Conservation (phyloP, 2,113 vertebrate genomes). For the Scatophagus argus region DNA sequence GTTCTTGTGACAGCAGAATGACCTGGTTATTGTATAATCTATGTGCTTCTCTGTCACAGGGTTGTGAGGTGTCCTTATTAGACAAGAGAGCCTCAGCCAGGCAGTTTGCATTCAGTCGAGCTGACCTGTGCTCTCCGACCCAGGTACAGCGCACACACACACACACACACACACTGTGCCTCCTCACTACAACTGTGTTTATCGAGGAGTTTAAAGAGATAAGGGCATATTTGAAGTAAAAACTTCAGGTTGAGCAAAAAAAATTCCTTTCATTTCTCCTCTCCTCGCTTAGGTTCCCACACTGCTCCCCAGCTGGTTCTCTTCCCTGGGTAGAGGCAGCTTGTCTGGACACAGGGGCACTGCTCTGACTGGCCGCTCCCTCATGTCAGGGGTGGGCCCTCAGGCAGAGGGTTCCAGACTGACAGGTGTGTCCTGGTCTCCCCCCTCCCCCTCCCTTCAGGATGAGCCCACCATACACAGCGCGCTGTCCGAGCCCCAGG, state of each 20-base stretch:
- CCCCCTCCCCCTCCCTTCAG: constrained; percentile 81
- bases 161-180: too few species aligned
- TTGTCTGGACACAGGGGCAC: constrained; percentile 65
- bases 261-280: neutral
- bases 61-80: constrained; percentile 75
- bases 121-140: constrained; percentile 80
- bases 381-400: constrained; percentile 57
- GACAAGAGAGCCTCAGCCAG: constrained; percentile 79
- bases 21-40: constrained; percentile 1
- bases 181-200: neutral
- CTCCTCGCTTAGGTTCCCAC: constrained; percentile 74
- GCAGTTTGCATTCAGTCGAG: constrained; percentile 76
- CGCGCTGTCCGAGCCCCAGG: constrained; percentile 88
- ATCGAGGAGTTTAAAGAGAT: neutral
- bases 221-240: neutral
- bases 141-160: constrained; percentile 72
- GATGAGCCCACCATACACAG: constrained; percentile 93
- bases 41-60: constrained; percentile 57
- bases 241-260: neutral
- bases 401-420: constrained; percentile 76
- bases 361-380: constrained; percentile 71
- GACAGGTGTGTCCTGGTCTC: constrained; percentile 82
- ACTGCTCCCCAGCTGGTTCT: constrained; percentile 80
- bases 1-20: neutral
- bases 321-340: constrained; percentile 66